phyloP scores from a whole-genome alignment of 2,888 invertebrate species.

The Nomada ferruginata region DNA sequence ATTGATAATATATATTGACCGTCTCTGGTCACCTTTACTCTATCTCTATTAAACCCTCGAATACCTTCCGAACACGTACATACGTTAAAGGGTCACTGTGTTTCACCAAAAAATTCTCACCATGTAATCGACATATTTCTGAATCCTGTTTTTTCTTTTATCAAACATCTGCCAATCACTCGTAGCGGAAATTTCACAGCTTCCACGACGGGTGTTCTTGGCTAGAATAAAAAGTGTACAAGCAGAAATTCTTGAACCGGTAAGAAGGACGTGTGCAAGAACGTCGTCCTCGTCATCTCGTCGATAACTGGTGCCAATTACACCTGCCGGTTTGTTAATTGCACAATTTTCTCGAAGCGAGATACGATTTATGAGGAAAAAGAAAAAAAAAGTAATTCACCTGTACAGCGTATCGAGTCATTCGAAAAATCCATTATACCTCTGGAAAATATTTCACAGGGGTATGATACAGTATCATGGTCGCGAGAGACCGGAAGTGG shows the following conservation, averaged over 20 bases:
- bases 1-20: no score
- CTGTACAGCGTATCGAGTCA: not conserved
- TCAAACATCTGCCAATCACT: not conserved
- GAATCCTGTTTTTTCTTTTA: not conserved
- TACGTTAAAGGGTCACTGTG: not conserved
- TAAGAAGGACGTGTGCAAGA: slow-evolving; percentile 3
- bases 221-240: not conserved
- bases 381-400: not conserved
- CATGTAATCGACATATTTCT: not conserved
- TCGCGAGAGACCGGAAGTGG: slow-evolving; percentile 11
- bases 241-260: slow-evolving; percentile 7
- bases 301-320: slow-evolving; percentile 21
- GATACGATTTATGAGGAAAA: not conserved
- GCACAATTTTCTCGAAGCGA: not conserved
- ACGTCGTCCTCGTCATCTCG: not conserved
- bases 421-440: slow-evolving; percentile 21
- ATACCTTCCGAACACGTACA: no score
- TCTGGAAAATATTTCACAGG: not conserved
- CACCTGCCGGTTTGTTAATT: slow-evolving; percentile 9
- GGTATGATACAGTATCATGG: not conserved
- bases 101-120: not conserved
- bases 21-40: no score
- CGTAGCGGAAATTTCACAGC: not conserved
- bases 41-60: no score
- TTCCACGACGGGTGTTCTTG: not conserved